phyloP scores from a whole-genome alignment of 2,797 vertebrate species.

The Pteropus rufus region DNA sequence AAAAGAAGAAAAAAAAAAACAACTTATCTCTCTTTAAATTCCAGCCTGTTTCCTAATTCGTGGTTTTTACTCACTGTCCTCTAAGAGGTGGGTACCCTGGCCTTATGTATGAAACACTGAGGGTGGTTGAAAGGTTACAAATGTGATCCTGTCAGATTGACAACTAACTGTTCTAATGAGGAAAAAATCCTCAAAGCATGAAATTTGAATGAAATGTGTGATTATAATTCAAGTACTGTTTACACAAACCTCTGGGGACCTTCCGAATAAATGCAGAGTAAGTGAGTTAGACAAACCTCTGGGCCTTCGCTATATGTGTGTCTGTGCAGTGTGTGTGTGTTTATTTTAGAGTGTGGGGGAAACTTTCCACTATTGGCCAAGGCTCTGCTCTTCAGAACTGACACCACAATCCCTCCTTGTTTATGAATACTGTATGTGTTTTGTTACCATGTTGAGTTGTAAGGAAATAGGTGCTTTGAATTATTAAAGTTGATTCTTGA shows the following conservation, averaged over 20 bases:
- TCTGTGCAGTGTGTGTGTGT: neutral
- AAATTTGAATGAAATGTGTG: conserved; percentile 95
- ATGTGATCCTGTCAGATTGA: conserved; percentile 85
- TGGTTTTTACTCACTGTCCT: conserved; percentile 46
- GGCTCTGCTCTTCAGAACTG: conserved; percentile 35
- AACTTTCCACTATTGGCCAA: conserved; percentile 67
- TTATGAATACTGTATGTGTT: conserved; percentile 75
- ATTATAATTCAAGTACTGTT: conserved; percentile 93
- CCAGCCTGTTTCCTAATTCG: neutral
- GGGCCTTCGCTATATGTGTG: conserved; percentile 48
- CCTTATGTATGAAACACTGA: conserved; percentile 67
- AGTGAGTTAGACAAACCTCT: conserved; percentile 81
- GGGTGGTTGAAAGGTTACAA: conserved; percentile 82
- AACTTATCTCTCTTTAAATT: neutral
- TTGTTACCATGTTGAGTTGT: conserved; percentile 73
- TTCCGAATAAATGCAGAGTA: conserved; percentile 80
- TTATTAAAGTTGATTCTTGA: conserved; percentile 87
- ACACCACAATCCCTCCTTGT: conserved; percentile 57
- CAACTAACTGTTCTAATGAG: conserved; percentile 89
- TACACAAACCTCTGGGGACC: conserved; percentile 86
- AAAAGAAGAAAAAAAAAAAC: neutral
- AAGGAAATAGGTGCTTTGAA: conserved; percentile 86
- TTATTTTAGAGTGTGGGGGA: conserved; percentile 45
- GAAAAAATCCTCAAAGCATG: conserved; percentile 91
- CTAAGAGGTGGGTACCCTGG: conserved; percentile 38